These are phyloP conservation scores for Orchestia grillus DNA, from an alignment of 1,140 invertebrate genomes.

Conservation along the genomic window DNA sequence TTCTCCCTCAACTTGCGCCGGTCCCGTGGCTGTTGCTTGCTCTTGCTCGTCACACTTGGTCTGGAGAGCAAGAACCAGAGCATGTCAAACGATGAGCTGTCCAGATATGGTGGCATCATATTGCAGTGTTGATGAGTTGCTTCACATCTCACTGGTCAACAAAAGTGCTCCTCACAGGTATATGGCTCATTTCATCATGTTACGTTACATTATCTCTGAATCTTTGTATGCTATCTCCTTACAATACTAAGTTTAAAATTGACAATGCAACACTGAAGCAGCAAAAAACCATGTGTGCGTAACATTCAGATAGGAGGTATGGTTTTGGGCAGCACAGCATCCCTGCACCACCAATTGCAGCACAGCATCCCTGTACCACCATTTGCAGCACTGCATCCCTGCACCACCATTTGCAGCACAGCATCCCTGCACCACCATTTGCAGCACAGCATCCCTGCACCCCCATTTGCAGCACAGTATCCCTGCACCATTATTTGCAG, in stretches of 20 bases:
- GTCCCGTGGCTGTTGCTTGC: slow-evolving; percentile 75
- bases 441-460: too few relatives aligned
- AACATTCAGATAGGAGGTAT: too few relatives aligned
- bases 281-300: too few relatives aligned
- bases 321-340: too few relatives aligned
- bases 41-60: slow-evolving; percentile 76
- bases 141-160: neutral
- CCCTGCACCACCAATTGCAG: too few relatives aligned
- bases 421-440: too few relatives aligned
- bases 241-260: neutral
- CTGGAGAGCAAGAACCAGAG: slow-evolving; percentile 68
- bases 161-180: neutral
- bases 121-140: neutral
- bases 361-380: too few relatives aligned
- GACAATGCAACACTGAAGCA: neutral
- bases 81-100: neutral
- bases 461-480: too few relatives aligned
- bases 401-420: too few relatives aligned
- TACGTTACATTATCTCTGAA: neutral
- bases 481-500: too few relatives aligned
- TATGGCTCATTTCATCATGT: neutral
- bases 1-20: slow-evolving; percentile 73
- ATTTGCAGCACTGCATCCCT: too few relatives aligned
- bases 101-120: neutral
- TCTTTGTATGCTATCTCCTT: neutral